Evolutionary conservation across 2,888 invertebrate genomes (phyloP), one percentile per base, ranked within the genome.

Genomic region (Bellardia bayeri): DNA sequence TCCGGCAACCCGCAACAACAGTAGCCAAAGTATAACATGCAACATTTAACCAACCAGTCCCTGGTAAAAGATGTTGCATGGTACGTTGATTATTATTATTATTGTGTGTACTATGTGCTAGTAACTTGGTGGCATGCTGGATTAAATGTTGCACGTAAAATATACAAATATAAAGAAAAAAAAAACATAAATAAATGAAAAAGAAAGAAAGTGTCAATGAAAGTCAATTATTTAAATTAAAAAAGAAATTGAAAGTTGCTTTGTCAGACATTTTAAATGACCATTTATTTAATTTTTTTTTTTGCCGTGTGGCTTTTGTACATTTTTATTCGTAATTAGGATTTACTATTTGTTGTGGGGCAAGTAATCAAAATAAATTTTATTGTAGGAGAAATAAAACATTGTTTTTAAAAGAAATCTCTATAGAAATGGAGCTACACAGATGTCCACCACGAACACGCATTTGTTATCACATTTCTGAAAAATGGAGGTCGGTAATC

Each of bases 201-300:
- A 37, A 69, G 45, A 84, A 80, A 56, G 76, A 85, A 87, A 85
- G 87, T 85, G 78, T 69, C 87, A 87, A 87, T 82, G 84, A 85
- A 87, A 87, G 87, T 85, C 82, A 82, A 85, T 85, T 87, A 85
- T 87, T 87, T 71, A 85, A 87, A 82, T 82, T 81, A 66, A 79
- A 85, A 85, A 82, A 69, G 85, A 85, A 85, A 85, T 79, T 85
- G 82, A 87, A 87, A 87, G 87, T 87, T 74, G 54, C 23, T 69
- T 42, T 74, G 45, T 14, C 64, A 75, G 85, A 37, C 14, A 63
- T 56, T 56, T 45, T 30, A 37, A 69, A 56, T 69, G 63, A 69
- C 68, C 61, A 68, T 72, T 78, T 61, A 33, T 23, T 33, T 74
- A 8, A 61, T 16, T n/a, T 54, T 42, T 54, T 42, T n/a, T 3